Conservation (phyloP, 2,113 vertebrate genomes). For the Felis chaus region DNA sequence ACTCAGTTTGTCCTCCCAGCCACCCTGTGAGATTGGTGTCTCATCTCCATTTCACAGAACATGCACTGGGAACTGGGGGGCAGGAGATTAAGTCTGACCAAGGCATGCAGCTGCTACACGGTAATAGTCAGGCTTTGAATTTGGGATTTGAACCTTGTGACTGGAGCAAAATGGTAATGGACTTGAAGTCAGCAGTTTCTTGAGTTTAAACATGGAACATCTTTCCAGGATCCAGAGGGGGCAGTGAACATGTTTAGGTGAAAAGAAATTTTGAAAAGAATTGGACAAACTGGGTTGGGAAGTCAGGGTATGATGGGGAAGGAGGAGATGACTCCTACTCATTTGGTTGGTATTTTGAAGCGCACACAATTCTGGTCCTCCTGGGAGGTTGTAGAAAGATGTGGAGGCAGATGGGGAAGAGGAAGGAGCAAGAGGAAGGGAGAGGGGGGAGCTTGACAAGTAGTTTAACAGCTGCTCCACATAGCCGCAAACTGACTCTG, state of each 20-base stretch:
- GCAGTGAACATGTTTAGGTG: background rate
- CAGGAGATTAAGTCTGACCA: background rate
- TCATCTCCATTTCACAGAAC: background rate
- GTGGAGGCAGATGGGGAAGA: background rate
- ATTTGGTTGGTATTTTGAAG: background rate
- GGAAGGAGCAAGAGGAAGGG: background rate
- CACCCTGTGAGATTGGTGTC: background rate
- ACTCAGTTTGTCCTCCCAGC: background rate
- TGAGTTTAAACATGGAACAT: background rate
- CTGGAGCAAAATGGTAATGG: background rate
- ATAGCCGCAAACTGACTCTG: constrained; percentile 52
- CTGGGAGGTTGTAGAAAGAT: background rate
- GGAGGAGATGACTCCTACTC: background rate
- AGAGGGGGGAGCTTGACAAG: background rate
- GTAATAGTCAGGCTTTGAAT: background rate
- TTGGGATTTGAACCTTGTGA: background rate
- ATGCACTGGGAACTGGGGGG: background rate
- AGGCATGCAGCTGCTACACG: background rate
- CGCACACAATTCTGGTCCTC: background rate
- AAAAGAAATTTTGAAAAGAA: background rate
- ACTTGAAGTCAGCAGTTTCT: background rate
- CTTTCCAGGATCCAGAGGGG: background rate
- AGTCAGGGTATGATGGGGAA: background rate
- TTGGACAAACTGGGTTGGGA: background rate
- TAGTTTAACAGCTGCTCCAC: constrained; percentile 56